Evolutionary conservation across 2,888 invertebrate genomes (phyloP), one percentile per base, ranked within the genome.

Genomic region (Anorthoa munda): DNA sequence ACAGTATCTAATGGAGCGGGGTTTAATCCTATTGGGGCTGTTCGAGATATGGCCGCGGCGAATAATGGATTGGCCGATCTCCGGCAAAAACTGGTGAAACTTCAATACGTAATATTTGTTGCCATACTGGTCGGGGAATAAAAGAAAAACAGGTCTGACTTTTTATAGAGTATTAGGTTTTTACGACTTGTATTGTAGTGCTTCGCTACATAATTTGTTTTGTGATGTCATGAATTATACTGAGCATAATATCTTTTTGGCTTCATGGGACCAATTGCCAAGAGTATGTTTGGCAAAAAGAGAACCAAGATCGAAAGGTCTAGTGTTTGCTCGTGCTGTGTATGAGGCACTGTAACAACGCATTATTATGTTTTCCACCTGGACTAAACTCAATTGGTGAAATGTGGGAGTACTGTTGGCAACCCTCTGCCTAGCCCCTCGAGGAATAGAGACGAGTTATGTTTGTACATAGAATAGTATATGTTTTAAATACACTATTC

Each of bases 1-100:
- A 92, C 92, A 92, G 91, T 90, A 91, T 91, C 91, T 92, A 94
- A 94, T 93, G 91, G 93, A 92, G 89, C 87, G 88, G 84, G 88
- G 87, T 89, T 89, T 93, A 93, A 94, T 94, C 92, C 92, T 90
- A 92, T 93, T 92, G 91, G 89, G 90, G 90, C 90, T 90, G 90
- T 90, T 91, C 86, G 86, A 91, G 93, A 93, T 93, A 93, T 93
- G 90, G 92, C 87, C 84, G 82, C 90, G 87, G 88, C 90, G 91
- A 92, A 93, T 94, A 94, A 94, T 94, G 93, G 92, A 93, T 93
- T 92, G 91, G 89, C 75, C 86, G 91, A 92, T 93, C 92, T 92
- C 89, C 84, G 84, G 84, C 84, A 85, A 87, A 90, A 91, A 90
- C 87, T 90, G 86, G 88, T 87, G 86, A 82, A 90, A 91, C 88